Conservation (phyloP, 2,113 vertebrate genomes). For the Thamnophis sirtalis region DNA sequence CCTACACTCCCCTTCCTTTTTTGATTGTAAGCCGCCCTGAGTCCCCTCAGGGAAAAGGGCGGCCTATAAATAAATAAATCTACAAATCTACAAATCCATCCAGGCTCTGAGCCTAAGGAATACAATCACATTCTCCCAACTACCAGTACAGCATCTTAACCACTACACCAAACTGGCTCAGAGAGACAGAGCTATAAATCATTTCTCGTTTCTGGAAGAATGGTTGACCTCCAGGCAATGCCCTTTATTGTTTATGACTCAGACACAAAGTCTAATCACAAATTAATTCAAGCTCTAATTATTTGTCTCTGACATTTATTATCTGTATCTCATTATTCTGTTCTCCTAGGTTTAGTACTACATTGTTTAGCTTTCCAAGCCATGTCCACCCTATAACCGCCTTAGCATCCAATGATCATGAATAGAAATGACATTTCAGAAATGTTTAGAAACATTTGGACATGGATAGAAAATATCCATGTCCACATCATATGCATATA, state of each 20-base stretch:
- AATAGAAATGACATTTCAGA: background rate
- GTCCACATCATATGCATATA: background rate
- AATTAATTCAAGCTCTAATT: constrained; percentile 44
- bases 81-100: too few species aligned
- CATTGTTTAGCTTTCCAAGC: constrained; percentile 20
- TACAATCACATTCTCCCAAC: background rate
- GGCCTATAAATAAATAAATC: too few species aligned
- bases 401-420: constrained; percentile 35
- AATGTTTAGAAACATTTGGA: background rate
- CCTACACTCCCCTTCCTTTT: too few species aligned
- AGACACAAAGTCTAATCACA: constrained; percentile 2
- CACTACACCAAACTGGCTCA: background rate
- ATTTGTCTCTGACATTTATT: constrained; percentile 8
- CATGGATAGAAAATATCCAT: background rate
- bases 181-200: background rate
- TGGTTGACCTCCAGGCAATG: background rate
- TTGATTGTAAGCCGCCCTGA: too few species aligned
- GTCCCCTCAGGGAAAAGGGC: too few species aligned
- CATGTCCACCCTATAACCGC: constrained; percentile 22
- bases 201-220: background rate
- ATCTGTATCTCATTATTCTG: constrained; percentile 15
- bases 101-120: background rate
- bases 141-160: background rate
- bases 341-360: constrained; percentile 46
- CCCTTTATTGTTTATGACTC: background rate